These are phyloP conservation scores for Dynastes tityus DNA, from an alignment of 2,888 invertebrate species.

Conservation along the genomic window DNA sequence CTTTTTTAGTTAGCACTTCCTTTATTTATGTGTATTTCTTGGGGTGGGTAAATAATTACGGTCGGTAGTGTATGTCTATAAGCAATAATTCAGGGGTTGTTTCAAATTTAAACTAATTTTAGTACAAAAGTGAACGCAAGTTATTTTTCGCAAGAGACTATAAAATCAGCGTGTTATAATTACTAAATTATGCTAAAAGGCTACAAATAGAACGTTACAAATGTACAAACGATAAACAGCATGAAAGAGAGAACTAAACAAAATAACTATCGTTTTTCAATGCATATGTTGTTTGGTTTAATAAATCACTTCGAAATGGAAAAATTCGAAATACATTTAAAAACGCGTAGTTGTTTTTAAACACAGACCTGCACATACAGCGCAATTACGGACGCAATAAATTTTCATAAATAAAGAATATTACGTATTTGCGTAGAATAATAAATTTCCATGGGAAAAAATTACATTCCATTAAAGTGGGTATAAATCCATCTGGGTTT, in stretches of 20 bases:
- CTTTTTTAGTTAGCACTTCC: no score
- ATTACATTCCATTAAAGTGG: conserved; percentile 25
- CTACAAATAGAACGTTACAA: background rate
- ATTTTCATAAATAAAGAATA: conserved; percentile 46
- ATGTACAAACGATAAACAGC: no score
- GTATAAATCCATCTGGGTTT: conserved; percentile 3
- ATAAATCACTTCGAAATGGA: conserved; percentile 38
- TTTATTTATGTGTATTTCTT: no score
- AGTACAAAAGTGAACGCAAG: no score
- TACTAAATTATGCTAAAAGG: no score
- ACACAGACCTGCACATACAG: conserved; percentile 15
- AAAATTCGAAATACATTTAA: conserved; percentile 32
- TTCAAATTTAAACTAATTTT: no score
- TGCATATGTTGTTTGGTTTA: conserved; percentile 23
- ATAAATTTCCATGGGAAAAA: conserved; percentile 32
- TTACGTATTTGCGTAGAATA: conserved; percentile 25
- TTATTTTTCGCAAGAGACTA: no score
- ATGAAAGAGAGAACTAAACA: background rate
- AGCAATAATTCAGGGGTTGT: no score
- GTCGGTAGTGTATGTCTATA: no score
- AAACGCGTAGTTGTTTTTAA: conserved; percentile 27
- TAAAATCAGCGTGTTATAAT: no score
- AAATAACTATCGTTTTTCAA: background rate
- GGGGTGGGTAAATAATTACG: no score
- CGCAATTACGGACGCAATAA: conserved; percentile 46